Percentiles rank a stretch among this genome's conserved stretches.
Conservation (phyloP, 1,140 invertebrate genomes). For the Neuroterus valhalla region DNA sequence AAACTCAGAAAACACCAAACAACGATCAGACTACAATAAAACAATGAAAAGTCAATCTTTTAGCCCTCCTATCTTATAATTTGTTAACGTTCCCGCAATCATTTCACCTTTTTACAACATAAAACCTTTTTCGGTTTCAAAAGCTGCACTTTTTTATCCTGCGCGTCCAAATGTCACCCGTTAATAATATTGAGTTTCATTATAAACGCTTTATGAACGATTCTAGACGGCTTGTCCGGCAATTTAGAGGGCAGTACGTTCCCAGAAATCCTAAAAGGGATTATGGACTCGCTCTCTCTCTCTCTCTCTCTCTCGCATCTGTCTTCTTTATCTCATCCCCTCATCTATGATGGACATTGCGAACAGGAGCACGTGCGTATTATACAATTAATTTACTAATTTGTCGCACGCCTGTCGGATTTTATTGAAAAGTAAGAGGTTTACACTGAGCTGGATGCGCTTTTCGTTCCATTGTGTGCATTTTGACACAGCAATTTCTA, state of each 20-base stretch:
- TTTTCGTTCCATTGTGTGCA: slow-evolving; percentile 34
- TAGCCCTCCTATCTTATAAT: neutral
- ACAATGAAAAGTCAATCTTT: neutral
- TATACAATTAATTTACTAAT: slow-evolving; percentile 70
- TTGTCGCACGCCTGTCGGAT: slow-evolving; percentile 67
- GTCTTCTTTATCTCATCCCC: slow-evolving; percentile 30
- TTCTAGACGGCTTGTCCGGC: slow-evolving; percentile 61
- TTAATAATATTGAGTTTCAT: slow-evolving; percentile 72
- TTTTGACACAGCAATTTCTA: slow-evolving; percentile 33
- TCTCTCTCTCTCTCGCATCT: slow-evolving; percentile 48
- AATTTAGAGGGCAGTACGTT: slow-evolving; percentile 59
- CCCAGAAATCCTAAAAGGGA: slow-evolving; percentile 65
- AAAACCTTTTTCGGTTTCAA: slow-evolving; percentile 28
- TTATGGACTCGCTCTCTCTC: slow-evolving; percentile 51
- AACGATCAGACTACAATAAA: too few species aligned
- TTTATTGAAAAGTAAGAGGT: slow-evolving; percentile 60
- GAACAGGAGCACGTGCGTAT: slow-evolving; percentile 51
- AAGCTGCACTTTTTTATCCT: slow-evolving; percentile 30
- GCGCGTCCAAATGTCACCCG: slow-evolving; percentile 37
- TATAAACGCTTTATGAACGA: slow-evolving; percentile 66
- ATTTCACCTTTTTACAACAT: too few species aligned
- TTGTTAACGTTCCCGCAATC: too few species aligned
- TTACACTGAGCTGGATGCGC: slow-evolving; percentile 51
- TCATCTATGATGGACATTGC: neutral
- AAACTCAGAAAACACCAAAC: too few species aligned